Conservation (phyloP, 2,797 vertebrate genomes). For the Gambusia yucatana region DNA sequence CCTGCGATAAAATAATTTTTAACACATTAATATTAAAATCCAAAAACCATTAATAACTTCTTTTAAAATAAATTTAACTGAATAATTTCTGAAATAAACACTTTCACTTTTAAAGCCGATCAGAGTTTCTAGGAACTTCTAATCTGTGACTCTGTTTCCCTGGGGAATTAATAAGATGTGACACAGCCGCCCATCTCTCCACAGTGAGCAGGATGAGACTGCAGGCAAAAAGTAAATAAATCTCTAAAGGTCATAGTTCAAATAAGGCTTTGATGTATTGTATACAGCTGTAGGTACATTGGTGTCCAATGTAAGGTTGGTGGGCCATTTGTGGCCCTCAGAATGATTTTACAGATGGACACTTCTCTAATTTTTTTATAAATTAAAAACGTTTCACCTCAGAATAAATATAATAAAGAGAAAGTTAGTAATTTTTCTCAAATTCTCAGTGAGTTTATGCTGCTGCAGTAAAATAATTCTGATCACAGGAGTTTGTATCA, state of each 20-base stretch:
- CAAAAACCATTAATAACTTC: not conserved
- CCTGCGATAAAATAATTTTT: not conserved
- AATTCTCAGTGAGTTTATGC: not conserved
- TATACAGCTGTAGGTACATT: not conserved
- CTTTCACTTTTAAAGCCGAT: not conserved
- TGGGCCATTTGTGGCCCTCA: not conserved
- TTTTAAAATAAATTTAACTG: not conserved
- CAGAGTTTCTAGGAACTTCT: not conserved
- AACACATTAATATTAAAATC: not conserved
- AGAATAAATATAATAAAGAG: not conserved
- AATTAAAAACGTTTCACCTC: not conserved
- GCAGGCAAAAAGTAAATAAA: not conserved
- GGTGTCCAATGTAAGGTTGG: not conserved
- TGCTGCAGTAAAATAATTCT: not conserved
- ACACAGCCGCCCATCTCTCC: not conserved
- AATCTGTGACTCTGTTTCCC: not conserved
- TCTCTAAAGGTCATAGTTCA: not conserved
- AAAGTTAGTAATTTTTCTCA: not conserved
- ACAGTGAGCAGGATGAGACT: not conserved
- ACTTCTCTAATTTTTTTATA: fast-evolving
- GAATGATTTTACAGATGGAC: not conserved
- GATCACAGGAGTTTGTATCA: not conserved
- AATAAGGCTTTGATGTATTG: not conserved
- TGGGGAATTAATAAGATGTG: not conserved
- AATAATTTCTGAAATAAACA: not conserved